Base-by-base conservation (phyloP, 2,888 invertebrate genomes). In the Drosophila aldrichi region DNA sequence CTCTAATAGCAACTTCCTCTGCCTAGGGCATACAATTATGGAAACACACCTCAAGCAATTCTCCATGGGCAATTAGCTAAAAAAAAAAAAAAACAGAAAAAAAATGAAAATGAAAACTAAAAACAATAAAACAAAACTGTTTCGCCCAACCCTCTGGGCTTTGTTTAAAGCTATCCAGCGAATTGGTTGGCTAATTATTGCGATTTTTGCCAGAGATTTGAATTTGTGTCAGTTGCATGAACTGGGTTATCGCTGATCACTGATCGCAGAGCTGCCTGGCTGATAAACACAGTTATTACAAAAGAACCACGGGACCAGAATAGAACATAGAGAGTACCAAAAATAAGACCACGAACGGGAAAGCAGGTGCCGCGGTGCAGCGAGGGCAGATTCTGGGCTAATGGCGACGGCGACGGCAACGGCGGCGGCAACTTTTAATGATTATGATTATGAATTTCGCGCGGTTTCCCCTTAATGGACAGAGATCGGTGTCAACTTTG, bases 371-470 rank as follows among this genome's bases (percentile, higher is more conserved):
- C 9, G 38, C 3, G 16, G 34, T 14, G 6, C 79, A 79, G 54
- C 41, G 29, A 34, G 49, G 49, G 49, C 32, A 49, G 46, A 75
- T 81, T 81, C 84, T 81, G 74, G 84, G 84, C 85, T 76, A 84
- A 88, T 84, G 85, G 62, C 85, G 75, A 75, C 70, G 70, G 85
- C 73, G 2, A 46, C 46, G 16, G 46, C 25, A 1, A 22, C 22
- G 20, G 12, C 16, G 8, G 22, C 44, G 29, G 16, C 48, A 49
- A 69, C 77, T 76, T 70, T 79, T 82, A 74, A 88, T 88, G 71
- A 82, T 82, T 68, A 74, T 79, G 74, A 82, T 88, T 88, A 70
- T 77, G 65, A 71, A 76, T 73, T 87, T 76, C 77, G 68, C 77
- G 80, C 25, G 44, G 38, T 64, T 79, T 54, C 52, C 49, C 67